phyloP scores from a whole-genome alignment of 30 jellyfish, hydroid and myxozoan species.

The Sanderia malayensis region DNA sequence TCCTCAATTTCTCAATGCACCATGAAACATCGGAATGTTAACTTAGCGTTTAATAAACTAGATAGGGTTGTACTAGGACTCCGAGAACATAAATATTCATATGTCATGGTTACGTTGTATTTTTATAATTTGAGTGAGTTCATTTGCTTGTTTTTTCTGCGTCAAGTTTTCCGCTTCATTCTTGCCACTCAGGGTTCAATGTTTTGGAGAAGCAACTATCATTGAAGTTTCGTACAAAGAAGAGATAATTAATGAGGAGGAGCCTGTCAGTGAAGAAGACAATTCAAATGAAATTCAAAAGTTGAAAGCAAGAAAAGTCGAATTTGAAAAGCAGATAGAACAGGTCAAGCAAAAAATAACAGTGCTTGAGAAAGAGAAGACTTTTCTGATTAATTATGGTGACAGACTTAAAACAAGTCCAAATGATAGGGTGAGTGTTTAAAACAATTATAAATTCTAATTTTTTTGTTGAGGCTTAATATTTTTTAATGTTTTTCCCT shows the following conservation, averaged over 20 bases:
- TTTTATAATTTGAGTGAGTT: neutral
- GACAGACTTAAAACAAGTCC: conserved; percentile 47
- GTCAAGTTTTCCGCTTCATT: neutral
- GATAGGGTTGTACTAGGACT: neutral
- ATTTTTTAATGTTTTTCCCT: too few relatives aligned
- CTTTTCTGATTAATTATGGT: conserved; percentile 45
- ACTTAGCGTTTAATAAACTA: too few relatives aligned
- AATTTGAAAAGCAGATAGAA: conserved; percentile 10
- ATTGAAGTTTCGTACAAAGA: conserved; percentile 58
- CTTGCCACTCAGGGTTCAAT: conserved; percentile 47
- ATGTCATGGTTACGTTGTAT: neutral
- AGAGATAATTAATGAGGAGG: neutral
- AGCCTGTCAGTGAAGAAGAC: conserved; percentile 32
- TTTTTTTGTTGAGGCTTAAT: too few relatives aligned
- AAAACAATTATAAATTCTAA: too few relatives aligned
- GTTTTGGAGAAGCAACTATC: conserved; percentile 81
- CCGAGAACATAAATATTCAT: neutral
- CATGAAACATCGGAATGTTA: too few relatives aligned
- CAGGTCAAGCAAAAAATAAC: conserved; percentile 9
- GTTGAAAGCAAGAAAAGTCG: conserved; percentile 9
- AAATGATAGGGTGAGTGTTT: conserved; percentile 20
- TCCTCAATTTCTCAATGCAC: too few relatives aligned
- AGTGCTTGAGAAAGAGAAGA: conserved; percentile 42
- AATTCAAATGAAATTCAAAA: conserved; percentile 36
- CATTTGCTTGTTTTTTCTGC: neutral